Conservation (phyloP, 2,797 vertebrate genomes). For the Dendrocincla fuliginosa region DNA sequence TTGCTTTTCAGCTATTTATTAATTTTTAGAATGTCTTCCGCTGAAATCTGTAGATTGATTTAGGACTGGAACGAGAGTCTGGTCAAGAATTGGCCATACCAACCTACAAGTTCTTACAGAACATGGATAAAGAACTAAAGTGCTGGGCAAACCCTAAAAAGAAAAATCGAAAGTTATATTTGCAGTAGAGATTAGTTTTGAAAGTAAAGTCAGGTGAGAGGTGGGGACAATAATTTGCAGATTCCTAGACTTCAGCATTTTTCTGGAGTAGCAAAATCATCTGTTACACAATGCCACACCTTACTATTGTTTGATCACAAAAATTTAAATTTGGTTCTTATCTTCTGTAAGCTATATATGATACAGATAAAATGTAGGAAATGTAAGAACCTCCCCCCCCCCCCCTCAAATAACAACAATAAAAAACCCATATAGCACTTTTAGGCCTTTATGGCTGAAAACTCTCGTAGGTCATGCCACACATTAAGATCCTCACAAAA, state of each 20-base stretch:
- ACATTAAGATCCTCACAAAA: not conserved
- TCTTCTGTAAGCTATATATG: not conserved
- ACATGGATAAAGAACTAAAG: not conserved
- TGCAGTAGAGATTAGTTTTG: not conserved
- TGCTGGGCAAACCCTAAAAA: not conserved
- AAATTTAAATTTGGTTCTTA: not conserved
- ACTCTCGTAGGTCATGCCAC: not conserved
- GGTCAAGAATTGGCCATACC: not conserved
- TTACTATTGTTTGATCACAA: not conserved
- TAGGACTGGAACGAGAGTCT: not conserved
- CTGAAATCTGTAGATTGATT: not conserved
- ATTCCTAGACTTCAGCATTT: not conserved
- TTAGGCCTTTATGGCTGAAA: not conserved
- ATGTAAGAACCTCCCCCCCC: not conserved
- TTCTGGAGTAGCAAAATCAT: not conserved
- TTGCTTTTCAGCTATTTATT: not conserved
- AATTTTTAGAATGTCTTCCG: conserved; percentile 2
- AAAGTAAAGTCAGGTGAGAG: not conserved
- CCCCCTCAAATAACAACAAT: not conserved
- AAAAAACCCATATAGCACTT: not conserved
- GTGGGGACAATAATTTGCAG: not conserved
- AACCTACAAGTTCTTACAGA: not conserved
- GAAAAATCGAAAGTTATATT: not conserved
- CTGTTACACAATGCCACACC: not conserved
- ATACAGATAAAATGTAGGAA: not conserved